Conservation (phyloP, 2,113 vertebrate genomes). For the Ardeotis arabs region DNA sequence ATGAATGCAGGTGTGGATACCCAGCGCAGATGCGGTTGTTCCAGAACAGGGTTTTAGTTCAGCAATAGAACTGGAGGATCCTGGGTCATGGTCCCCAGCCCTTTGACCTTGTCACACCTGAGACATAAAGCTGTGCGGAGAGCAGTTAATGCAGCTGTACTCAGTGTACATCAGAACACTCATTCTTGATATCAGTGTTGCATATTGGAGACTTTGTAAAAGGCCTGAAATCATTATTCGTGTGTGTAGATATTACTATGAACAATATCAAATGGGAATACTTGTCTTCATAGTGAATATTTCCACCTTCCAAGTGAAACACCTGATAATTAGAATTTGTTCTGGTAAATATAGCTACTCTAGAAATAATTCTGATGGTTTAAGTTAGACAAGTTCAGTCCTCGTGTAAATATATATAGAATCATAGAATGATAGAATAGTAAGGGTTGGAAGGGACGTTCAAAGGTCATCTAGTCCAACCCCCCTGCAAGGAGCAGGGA, state of each 20-base stretch:
- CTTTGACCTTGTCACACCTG: background rate
- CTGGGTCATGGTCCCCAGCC: background rate
- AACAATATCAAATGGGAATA: background rate
- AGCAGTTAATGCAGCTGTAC: background rate
- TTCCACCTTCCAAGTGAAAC: background rate
- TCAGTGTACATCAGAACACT: background rate
- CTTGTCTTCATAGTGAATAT: background rate
- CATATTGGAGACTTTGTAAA: background rate
- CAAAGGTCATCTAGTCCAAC: too few species aligned
- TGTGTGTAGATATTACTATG: background rate
- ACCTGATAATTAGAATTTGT: background rate
- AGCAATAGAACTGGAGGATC: background rate
- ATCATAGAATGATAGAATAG: too few species aligned
- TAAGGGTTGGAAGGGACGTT: too few species aligned
- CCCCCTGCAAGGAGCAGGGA: too few species aligned
- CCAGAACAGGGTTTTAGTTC: background rate
- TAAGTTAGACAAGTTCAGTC: background rate
- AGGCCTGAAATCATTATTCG: background rate
- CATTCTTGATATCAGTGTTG: background rate
- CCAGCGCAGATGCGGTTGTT: background rate
- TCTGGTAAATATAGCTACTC: background rate
- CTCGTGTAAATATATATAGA: background rate
- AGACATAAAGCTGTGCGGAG: background rate
- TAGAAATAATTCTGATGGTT: background rate
- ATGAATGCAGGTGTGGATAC: background rate